Conservation (phyloP, 2,797 vertebrate species). For the Pelobates cultripes region DNA sequence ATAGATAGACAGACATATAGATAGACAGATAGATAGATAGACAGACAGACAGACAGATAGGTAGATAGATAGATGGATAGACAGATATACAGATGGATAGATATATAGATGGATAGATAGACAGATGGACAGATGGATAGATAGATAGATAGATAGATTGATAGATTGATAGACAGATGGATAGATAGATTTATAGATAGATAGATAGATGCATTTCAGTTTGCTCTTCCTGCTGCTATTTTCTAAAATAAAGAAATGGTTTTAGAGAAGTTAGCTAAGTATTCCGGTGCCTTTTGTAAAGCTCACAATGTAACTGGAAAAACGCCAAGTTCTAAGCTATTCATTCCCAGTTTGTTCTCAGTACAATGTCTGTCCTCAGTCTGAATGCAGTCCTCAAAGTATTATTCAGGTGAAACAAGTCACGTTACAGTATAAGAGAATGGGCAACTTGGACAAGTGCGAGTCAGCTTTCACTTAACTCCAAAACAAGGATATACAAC, state of each 20-base stretch:
- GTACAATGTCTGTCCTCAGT: slow-evolving; percentile 7
- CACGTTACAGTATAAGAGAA: slow-evolving; percentile 22
- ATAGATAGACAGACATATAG: too few relatives aligned
- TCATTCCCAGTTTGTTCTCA: slow-evolving; percentile 12
- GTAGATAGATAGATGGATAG: too few relatives aligned
- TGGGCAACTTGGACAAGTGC: slow-evolving; percentile 5
- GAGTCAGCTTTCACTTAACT: slow-evolving; percentile 6
- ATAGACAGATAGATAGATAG: too few relatives aligned
- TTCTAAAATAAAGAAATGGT: not conserved
- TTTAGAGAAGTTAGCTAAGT: not conserved
- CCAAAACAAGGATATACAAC: slow-evolving; percentile 24
- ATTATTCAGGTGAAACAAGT: slow-evolving; percentile 32
- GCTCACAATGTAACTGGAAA: slow-evolving; percentile 9
- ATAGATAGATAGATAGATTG: too few relatives aligned
- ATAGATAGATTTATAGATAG: too few relatives aligned
- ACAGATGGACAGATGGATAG: too few relatives aligned
- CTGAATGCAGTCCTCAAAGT: slow-evolving; percentile 3
- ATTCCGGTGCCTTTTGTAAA: not conserved
- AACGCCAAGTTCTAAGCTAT: slow-evolving; percentile 40
- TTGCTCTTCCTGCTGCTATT: too few relatives aligned
- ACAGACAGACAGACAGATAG: too few relatives aligned
- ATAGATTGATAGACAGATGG: too few relatives aligned
- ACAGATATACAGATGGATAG: too few relatives aligned
- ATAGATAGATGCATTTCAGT: too few relatives aligned
- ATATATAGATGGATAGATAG: too few relatives aligned